Percentiles rank a stretch among this genome's conserved stretches.
Evolutionary conservation across 2,888 invertebrate species (phyloP).

Genomic region (Euspilapteryx auroguttella): DNA sequence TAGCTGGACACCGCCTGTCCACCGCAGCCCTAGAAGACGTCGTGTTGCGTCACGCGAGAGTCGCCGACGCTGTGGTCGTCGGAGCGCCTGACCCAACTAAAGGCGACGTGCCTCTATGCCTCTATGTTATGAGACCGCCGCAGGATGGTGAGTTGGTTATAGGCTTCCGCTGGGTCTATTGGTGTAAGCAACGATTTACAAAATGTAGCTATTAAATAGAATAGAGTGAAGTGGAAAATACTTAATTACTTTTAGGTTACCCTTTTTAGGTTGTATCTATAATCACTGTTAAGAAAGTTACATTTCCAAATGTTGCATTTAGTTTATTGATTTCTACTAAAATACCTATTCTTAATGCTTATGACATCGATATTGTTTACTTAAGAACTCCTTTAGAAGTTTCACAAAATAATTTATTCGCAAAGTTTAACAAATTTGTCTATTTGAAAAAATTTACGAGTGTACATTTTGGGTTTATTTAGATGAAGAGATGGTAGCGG

Average conservation of each 20-base stretch:
- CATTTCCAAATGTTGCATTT: too few species aligned
- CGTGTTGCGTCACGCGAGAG: constrained; percentile 79
- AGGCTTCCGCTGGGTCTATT: constrained; percentile 7
- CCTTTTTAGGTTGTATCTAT: too few species aligned
- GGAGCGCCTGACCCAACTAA: constrained; percentile 89
- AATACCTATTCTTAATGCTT: too few species aligned
- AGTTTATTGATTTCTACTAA: too few species aligned
- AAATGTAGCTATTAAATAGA: too few species aligned
- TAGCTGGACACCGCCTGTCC: constrained; percentile 89
- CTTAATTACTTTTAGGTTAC: too few species aligned
- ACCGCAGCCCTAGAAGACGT: constrained; percentile 91
- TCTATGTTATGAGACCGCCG: constrained; percentile 75
- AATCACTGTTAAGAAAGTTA: too few species aligned
- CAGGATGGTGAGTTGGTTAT: constrained; percentile 43
- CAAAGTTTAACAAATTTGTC: not conserved
- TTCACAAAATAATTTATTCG: not conserved
- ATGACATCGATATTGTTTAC: not conserved
- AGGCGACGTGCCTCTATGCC: constrained; percentile 86
- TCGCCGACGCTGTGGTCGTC: constrained; percentile 86
- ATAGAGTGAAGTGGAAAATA: too few species aligned
- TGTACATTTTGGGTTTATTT: too few species aligned
- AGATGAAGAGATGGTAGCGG: constrained; percentile 49
- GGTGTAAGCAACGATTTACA: not conserved
- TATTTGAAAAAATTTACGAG: too few species aligned
- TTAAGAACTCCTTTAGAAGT: not conserved